phyloP scores from a whole-genome alignment of 2,888 invertebrate species.

The Dermolepida albohirtum region DNA sequence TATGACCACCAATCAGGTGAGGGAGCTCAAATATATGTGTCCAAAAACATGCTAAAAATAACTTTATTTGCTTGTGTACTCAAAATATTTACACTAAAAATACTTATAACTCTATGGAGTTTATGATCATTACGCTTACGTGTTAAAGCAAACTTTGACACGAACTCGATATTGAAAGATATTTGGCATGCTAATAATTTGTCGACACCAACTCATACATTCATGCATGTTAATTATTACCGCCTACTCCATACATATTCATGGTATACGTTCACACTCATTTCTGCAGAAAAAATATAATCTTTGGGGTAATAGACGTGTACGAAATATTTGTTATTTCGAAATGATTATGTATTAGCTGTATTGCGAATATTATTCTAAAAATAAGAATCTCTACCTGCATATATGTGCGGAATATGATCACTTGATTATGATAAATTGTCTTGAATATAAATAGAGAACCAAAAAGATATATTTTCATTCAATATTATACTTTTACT shows the following conservation, averaged over 20 bases:
- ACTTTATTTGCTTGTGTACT: slow-evolving; percentile 25
- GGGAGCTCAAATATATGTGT: slow-evolving; percentile 44
- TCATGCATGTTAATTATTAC: slow-evolving; percentile 9
- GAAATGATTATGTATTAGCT: no score
- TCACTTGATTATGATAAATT: no score
- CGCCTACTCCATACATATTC: not conserved
- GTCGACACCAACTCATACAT: slow-evolving; percentile 7
- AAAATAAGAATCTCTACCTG: no score
- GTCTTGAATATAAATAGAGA: no score
- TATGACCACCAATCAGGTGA: slow-evolving; percentile 94
- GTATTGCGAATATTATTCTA: no score
- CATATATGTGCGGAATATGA: no score
- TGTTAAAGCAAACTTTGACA: slow-evolving; percentile 12
- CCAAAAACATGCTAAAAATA: slow-evolving; percentile 25
- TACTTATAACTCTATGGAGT: slow-evolving; percentile 10
- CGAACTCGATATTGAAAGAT: not conserved
- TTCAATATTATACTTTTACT: no score
- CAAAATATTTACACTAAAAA: slow-evolving; percentile 33
- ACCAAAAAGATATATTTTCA: no score
- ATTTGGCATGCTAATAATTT: slow-evolving; percentile 13
- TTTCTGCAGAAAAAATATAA: no score
- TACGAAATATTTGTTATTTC: no score
- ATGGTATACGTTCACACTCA: not conserved
- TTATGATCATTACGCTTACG: slow-evolving; percentile 9
- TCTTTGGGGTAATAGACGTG: no score